Percentiles rank a stretch among this genome's conserved stretches.
Evolutionary conservation across 2,113 vertebrate genomes (phyloP).

Genomic region (Eleginops maclovinus): DNA sequence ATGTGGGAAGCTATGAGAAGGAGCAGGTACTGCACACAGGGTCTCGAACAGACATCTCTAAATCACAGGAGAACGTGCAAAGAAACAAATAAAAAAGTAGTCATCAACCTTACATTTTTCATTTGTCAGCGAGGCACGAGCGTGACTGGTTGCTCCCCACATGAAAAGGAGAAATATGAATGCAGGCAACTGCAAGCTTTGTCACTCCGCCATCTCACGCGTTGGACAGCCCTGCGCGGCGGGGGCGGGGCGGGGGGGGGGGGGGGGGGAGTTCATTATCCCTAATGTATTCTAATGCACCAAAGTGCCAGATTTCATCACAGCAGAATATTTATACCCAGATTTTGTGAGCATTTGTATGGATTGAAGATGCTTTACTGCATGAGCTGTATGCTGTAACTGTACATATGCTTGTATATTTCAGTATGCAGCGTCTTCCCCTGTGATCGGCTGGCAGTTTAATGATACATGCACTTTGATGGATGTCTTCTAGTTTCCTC

Average conservation of each 20-base stretch:
- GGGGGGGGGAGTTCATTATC: slow-evolving; percentile 48
- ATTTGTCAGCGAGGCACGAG: slow-evolving; percentile 66
- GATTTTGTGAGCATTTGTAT: slow-evolving; percentile 27
- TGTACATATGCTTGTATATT: slow-evolving; percentile 6
- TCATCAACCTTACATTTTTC: slow-evolving; percentile 54
- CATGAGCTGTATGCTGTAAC: slow-evolving; percentile 3
- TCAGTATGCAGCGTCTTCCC: not conserved
- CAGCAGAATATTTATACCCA: slow-evolving; percentile 32
- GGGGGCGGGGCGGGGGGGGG: not conserved
- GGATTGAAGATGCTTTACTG: slow-evolving; percentile 13
- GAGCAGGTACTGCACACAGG: slow-evolving; percentile 11
- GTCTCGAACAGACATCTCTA: slow-evolving; percentile 20
- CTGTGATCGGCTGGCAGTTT: not conserved
- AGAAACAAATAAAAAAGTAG: slow-evolving; percentile 51
- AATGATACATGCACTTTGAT: not conserved
- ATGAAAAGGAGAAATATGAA: slow-evolving; percentile 34
- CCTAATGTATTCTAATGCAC: slow-evolving; percentile 65
- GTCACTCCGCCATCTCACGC: slow-evolving; percentile 17
- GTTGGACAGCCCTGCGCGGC: not conserved
- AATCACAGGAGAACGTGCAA: slow-evolving; percentile 29
- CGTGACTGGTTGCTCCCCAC: slow-evolving; percentile 34
- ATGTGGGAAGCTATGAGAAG: slow-evolving; percentile 34
- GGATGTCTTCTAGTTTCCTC: slow-evolving; percentile 3
- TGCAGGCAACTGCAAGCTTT: slow-evolving; percentile 10
- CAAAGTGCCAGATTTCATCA: slow-evolving; percentile 42